These are phyloP conservation scores for Aphodius sticticus DNA, from an alignment of 2,888 invertebrate genomes.

Conservation along the genomic window DNA sequence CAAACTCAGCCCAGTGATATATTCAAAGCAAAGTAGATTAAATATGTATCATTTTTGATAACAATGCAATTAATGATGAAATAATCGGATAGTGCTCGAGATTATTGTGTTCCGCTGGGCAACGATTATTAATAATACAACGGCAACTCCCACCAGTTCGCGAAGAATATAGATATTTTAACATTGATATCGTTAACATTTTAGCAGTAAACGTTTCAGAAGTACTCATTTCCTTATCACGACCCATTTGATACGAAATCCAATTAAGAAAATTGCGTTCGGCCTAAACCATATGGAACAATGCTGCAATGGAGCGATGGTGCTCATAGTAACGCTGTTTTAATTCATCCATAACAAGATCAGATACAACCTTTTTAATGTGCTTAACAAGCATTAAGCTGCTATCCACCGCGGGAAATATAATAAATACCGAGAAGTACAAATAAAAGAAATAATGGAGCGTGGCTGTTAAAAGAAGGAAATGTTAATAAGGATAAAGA, in stretches of 20 bases:
- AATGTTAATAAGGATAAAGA: too few species aligned
- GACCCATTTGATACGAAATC: conserved; percentile 19
- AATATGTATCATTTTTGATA: background rate
- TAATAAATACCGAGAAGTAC: background rate
- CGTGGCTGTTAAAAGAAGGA: too few species aligned
- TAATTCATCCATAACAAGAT: conserved; percentile 25
- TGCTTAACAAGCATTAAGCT: background rate
- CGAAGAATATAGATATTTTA: background rate
- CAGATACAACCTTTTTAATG: conserved; percentile 18
- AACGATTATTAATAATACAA: background rate
- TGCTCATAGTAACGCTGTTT: conserved; percentile 13
- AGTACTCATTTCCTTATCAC: conserved; percentile 11
- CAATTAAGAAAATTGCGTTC: conserved; percentile 26
- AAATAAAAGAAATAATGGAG: too few species aligned
- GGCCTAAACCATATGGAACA: conserved; percentile 18
- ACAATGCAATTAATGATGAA: background rate
- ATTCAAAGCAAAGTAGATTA: too few species aligned
- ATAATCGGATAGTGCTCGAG: background rate
- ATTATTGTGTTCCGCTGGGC: background rate
- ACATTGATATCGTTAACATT: background rate
- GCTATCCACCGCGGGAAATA: background rate
- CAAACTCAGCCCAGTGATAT: background rate
- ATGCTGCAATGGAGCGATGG: background rate
- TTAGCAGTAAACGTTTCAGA: background rate
- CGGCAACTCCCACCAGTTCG: background rate